phyloP scores from a whole-genome alignment of 1,140 invertebrate genomes.

The Zaprionus vittiger region DNA sequence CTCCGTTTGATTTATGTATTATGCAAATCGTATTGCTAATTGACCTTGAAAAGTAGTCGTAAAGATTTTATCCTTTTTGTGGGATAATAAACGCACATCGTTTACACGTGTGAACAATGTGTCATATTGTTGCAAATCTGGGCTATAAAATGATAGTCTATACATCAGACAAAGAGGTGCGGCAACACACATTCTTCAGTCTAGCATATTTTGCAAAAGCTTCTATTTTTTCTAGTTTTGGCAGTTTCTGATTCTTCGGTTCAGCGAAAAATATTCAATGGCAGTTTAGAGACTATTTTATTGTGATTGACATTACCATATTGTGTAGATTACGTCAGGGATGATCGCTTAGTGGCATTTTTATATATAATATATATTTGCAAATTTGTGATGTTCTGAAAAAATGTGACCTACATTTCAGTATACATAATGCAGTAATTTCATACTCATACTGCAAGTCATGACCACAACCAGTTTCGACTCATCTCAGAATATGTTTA shows the following conservation, averaged over 20 bases:
- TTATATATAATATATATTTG: neutral
- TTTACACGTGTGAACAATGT: neutral
- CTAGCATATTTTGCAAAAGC: neutral
- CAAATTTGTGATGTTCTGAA: neutral
- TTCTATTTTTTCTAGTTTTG: neutral
- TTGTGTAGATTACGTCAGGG: neutral
- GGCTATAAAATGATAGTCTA: neutral
- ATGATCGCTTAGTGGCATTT: neutral
- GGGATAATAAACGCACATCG: neutral
- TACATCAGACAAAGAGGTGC: neutral
- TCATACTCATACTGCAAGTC: neutral
- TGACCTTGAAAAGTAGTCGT: neutral
- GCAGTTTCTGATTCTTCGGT: neutral
- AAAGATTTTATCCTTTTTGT: neutral
- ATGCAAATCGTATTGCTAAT: neutral
- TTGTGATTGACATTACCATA: slow-evolving; percentile 18
- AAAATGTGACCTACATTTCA: slow-evolving; percentile 3
- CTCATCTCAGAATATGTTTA: slow-evolving; percentile 10
- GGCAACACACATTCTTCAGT: neutral
- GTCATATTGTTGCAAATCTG: neutral
- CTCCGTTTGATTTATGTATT: neutral
- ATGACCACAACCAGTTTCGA: slow-evolving; percentile 16
- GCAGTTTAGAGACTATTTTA: neutral
- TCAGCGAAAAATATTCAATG: neutral
- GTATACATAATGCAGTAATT: neutral